These are phyloP conservation scores for Wasmannia auropunctata DNA, from an alignment of 1,140 invertebrate species.

Conservation along the genomic window DNA sequence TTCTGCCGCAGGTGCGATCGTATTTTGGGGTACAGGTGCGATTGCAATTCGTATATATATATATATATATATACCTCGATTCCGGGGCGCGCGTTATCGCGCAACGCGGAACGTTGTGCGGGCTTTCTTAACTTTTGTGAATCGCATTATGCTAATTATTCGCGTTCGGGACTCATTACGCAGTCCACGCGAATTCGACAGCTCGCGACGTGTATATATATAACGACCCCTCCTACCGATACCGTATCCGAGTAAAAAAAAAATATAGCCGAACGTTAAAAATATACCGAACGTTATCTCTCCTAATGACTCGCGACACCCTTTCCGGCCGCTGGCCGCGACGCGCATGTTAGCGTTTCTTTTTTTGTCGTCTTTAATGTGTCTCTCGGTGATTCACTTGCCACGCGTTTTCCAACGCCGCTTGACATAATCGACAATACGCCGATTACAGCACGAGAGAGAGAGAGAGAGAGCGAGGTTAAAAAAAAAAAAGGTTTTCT, in stretches of 20 bases:
- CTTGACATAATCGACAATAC: neutral
- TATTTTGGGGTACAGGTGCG: constrained; percentile 61
- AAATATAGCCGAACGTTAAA: no score
- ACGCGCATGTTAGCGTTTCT: neutral
- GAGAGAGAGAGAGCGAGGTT: no score
- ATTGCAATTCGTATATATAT: constrained; percentile 47
- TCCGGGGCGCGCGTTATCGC: constrained; percentile 28
- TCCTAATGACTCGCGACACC: neutral
- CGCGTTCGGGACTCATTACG: neutral
- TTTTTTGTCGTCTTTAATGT: neutral
- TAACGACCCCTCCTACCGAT: neutral
- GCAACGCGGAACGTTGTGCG: neutral
- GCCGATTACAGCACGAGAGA: neutral
- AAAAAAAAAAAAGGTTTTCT: neutral
- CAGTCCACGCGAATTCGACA: neutral
- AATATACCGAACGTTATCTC: neutral
- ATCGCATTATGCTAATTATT: constrained; percentile 37
- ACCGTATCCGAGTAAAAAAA: neutral
- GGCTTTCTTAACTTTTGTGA: neutral
- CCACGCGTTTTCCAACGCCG: neutral
- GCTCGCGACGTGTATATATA: neutral
- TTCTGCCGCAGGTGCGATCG: constrained; percentile 61
- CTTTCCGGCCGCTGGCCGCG: neutral
- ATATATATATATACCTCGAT: neutral
- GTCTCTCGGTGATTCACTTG: neutral